Evolutionary conservation across 2,797 vertebrate species (phyloP), one percentile per base, ranked within the genome.

Genomic region (Poecilia wingei): DNA sequence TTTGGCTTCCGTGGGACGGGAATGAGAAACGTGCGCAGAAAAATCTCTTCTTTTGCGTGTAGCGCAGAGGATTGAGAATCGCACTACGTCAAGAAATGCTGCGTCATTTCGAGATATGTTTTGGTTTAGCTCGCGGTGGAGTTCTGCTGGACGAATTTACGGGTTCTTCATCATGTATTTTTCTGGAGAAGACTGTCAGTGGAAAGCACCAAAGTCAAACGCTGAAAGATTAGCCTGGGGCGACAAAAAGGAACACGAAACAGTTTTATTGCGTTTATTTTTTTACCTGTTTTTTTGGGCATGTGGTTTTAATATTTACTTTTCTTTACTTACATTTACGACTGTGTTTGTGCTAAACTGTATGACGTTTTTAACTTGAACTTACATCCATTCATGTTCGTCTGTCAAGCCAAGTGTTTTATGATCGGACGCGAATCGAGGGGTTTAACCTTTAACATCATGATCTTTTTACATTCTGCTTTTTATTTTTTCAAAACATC

Each of bases 231-330:
- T 94, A 14, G 87, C 84, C 88, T 96, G 87, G 89, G 88, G 95
- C 57, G 71, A 70, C 16, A 93, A 96, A 68, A 43, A 43, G 39
- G 66, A 69, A 80, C 75, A 46, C 96, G 96, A 95, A 89, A 95
- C 95, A 93, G 94, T 92, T 94, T 93, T 95, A 96, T 92, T 93
- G 93, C 95, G 95, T 86, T 95, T 97, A 95, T 96, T 97, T 94
- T 53, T 53, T 75, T 94, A 95, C 89, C 87, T 96, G 94, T 94
- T 91, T 96, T 95, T 97, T 53, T 53, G 95, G 90, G 95, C 97
- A 98, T 98, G 97, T 91, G 87, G 82, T 95, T 96, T 92, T 94
- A 93, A 95, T 83, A 84, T 93, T 95, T 91, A 93, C 94, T 96
- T 97, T 97, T 81, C 89, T 87, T 87, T 83, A 85, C 84, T 79